Base-by-base conservation (phyloP, 2,888 invertebrate species). In the Frankliniella intonsa region DNA sequence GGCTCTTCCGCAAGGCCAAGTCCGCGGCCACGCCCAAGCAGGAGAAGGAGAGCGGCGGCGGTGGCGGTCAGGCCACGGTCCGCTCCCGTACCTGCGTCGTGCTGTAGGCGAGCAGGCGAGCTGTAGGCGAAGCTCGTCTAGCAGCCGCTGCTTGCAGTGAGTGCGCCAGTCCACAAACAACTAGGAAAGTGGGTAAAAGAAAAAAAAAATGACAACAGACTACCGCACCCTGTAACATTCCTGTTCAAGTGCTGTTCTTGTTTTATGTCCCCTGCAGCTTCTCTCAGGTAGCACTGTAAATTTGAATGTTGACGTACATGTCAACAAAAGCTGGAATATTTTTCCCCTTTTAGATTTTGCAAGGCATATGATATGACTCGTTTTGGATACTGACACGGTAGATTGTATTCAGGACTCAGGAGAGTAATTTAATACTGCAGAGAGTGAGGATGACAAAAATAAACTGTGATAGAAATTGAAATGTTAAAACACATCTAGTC, bases 401-500 rank as follows among this genome's bases (percentile, higher is more conserved):
- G 55, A 55, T 10, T 55, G 17, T 19, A 12, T 14, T 55, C 55
- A 55, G 14, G 55, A 19, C 9, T 55, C 55, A 12, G 55, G 7
- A 10, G 55, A 55, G 14, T 55, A 55, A 55, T 55, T 55, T 10
- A 55, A 55, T 55, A 19, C 12, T 55, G 17, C 14, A 14, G 55
- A 5, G 17, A 11, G 25, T 76, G 10, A 10, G 25, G 25, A 25
- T 25, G 69, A 76, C 69, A 76, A 76, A 76, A 76, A 22, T 25
- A 12, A 76, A 25, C 69, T 76, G 69, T 76, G 69, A 76, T 76
- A 76, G 69, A 76, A 25, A 76, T 25, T 76, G 25, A 76, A 76
- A 25, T 76, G 69, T 76, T 25, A 76, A 76, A 76, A 76, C 25
- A 76, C 69, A 76, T 76, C 69, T 76, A 76, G 69, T 76, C 69